Base-by-base conservation (phyloP, 2,888 invertebrate genomes). In the Abrostola tripartita region DNA sequence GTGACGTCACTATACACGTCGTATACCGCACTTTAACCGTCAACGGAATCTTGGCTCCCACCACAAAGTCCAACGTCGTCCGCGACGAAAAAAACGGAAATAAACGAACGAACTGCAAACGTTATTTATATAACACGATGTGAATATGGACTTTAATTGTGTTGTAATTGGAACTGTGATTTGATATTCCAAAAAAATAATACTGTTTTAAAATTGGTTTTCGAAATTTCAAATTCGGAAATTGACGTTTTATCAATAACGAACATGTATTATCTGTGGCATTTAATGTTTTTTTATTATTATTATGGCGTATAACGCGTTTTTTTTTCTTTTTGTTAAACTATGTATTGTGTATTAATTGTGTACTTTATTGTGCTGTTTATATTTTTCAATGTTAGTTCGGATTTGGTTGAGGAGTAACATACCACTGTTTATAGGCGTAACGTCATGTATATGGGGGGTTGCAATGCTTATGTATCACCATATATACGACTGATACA, bases 371-470 rank as follows among this genome's bases (percentile, higher is more conserved):
- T 90, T 91, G 90, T 90, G 88, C 84, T 89, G 74, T 72, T 72
- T 41, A 53, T 78, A 74, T 74, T 74, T 24, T 81, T 80, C 71
- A 69, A 83, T 82, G 88, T 88, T 88, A 96, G 96, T 95, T 95
- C 95, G 95, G 81, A 86, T 82, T 67, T 94, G 96, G 93, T 94
- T 95, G 91, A 94, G 95, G 88, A 95, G 95, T 85, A 96, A 96
- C 85, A 91, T 97, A 95, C 97, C 98, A 86, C 95, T 98, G 92
- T 96, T 97, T 96, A 96, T 98, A 95, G 98, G 98, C 92, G 96
- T 98, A 91, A 97, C 98, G 89, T 97, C 97, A 90, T 98, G 98
- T 95, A 95, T 98, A 93, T 98, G 98, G 97, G 98, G 98, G 90
- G 92, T 95, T 50, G 94, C 94, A n/a, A 90, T 95, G 65, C 88